Base-by-base conservation (phyloP, 2,113 vertebrate genomes). In the Passer montanus region DNA sequence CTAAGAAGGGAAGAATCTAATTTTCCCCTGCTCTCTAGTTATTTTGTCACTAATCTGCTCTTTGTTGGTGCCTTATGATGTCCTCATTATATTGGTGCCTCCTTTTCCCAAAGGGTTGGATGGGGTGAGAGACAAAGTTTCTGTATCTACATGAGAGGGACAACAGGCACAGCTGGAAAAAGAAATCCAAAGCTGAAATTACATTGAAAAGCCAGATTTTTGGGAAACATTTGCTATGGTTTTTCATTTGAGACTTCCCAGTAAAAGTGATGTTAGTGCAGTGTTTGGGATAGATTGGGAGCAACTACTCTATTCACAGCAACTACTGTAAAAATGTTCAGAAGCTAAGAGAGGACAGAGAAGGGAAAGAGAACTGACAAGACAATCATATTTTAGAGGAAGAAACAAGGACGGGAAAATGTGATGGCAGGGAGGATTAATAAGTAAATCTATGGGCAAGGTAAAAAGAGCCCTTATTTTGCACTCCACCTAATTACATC, bases 21-120 rank as follows among this genome's bases (percentile, higher is more conserved):
- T 85, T 72, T 82, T 52, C 15, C 10, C 28, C 30, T 52, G 7
- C 26, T 76, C 22, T 68, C 13, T 68, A 55, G 46, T 81, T 87
- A 60, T 50, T 86, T 87, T 87, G 73, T 87, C 28, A 62, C 19
- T 93, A 83, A 43, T 75, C 33, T 72, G 56, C 20, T 85, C 50
- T n/a, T 74, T 87, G 22, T 52, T n/a, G 16, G 33, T 59, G 15
- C 35, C 28, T 46, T 0, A 0, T 72, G 69, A 74, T 4, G 1
- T 37, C 56, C 33, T 68, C 4, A 0, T 60, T 60, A 23, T 28
- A 20, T 16, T 69, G 33, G 6, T 87, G 55, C 43, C 46, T 70
- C 7, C 14, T 52, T 8, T 74, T 7, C 35, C 49, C 41, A 66
- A 31, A 59, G 23, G 11, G 10, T 12, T 23, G 20, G 24, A 16